Base-by-base conservation (phyloP, 2,888 invertebrate species). In the Brenthis ino region DNA sequence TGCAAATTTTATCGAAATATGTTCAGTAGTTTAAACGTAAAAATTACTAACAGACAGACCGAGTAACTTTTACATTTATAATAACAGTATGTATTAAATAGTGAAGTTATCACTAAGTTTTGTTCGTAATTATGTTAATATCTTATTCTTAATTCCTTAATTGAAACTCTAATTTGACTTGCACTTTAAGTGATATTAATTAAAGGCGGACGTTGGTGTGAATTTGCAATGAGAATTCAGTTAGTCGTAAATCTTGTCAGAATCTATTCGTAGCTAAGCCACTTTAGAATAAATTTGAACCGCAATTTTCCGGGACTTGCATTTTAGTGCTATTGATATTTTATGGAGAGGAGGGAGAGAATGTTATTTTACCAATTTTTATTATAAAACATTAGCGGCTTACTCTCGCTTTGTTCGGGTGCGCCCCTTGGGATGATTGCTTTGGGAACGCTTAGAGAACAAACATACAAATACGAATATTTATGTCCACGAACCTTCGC, bases 241-340 rank as follows among this genome's bases (percentile, higher is more conserved):
- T 69, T 69, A 58, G 16, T 55, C 56, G 65, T 65, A 65, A 69
- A 65, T 69, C 60, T 69, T 65, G 50, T 51, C 55, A 55, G 60
- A 61, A 61, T 69, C 61, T 57, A 55, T 69, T 65, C 60, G 56
- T 43, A 43, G 50, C 50, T 61, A 28, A 56, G 53, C 47, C 57
- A 56, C 68, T 69, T 67, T 67, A 69, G 53, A 71, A 69, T 71
- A 58, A 57, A 71, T 67, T 69, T 60, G 43, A 57, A 60, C 57
- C 64, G 67, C 67, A 64, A 69, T 71, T 71, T 71, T 57, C 64
- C 66, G 20, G 51, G 47, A 54, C 20, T 68, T 64, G 55, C 53
- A 60, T 58, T 67, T 69, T 64, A 67, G 65, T 69, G 28, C 64
- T 60, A 24, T 58, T 61, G 47, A 48, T 53, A 63, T 33, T 54